Evolutionary conservation across 2,888 invertebrate species (phyloP).

Genomic region (Eristalis intricaria): DNA sequence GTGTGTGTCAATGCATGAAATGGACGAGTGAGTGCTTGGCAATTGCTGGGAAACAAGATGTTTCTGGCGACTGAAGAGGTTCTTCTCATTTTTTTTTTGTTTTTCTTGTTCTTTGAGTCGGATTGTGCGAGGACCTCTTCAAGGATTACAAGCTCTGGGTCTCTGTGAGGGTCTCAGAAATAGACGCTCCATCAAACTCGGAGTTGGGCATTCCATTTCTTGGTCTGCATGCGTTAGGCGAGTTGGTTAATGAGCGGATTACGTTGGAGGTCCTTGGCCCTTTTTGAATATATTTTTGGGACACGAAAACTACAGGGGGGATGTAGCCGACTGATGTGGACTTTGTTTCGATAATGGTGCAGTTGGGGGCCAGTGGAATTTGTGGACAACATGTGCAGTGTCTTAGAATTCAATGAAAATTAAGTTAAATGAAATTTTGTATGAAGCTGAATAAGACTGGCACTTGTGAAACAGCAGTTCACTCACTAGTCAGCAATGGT

Average conservation of each 20-base stretch:
- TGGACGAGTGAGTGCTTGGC: background rate
- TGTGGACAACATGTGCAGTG: background rate
- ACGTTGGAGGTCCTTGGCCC: background rate
- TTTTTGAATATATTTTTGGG: too few species aligned
- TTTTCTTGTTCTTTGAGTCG: background rate
- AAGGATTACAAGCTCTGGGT: background rate
- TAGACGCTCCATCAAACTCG: background rate
- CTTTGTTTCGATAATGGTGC: too few species aligned
- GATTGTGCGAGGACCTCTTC: background rate
- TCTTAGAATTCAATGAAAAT: too few species aligned
- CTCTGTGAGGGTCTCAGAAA: background rate
- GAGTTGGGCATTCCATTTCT: background rate
- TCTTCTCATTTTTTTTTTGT: background rate
- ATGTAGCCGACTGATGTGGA: background rate
- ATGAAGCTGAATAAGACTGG: too few species aligned
- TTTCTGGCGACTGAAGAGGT: background rate
- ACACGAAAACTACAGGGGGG: background rate
- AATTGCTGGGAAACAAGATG: background rate
- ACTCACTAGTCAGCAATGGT: too few species aligned
- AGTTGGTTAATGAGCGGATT: background rate
- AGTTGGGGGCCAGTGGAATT: too few species aligned
- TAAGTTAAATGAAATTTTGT: too few species aligned
- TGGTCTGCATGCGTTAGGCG: background rate
- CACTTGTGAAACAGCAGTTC: too few species aligned
- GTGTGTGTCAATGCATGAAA: background rate